These are phyloP conservation scores for Cheilosia variabilis DNA, from an alignment of 2,888 invertebrate genomes.

Conservation along the genomic window DNA sequence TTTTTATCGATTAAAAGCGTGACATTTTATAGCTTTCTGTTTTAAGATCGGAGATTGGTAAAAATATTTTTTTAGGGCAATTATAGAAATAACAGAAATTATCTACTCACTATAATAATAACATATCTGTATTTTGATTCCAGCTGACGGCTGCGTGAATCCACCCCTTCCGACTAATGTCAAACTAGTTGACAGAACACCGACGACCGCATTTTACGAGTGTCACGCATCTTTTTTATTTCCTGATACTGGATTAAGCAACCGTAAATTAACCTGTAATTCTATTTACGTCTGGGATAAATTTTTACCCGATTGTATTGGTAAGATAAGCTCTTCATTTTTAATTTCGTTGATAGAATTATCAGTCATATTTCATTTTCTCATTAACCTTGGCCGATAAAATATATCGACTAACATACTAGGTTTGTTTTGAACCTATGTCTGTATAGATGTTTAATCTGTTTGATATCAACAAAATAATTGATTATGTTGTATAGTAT, in stretches of 20 bases:
- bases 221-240: slow-evolving; percentile 89
- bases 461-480: neutral
- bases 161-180: slow-evolving; percentile 87
- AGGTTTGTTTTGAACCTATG: neutral
- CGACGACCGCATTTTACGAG: slow-evolving; percentile 87
- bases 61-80: no score
- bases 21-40: no score
- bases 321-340: slow-evolving; percentile 84
- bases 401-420: neutral
- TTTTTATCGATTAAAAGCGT: no score
- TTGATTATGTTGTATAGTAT: neutral
- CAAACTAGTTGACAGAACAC: slow-evolving; percentile 87
- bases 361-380: slow-evolving; percentile 26
- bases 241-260: slow-evolving; percentile 87
- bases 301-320: slow-evolving; percentile 86
- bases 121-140: slow-evolving; percentile 40
- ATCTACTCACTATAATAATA: neutral
- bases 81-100: no score
- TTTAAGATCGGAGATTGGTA: no score
- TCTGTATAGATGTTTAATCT: neutral
- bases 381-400: slow-evolving; percentile 7
- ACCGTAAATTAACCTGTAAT: slow-evolving; percentile 87
- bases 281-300: slow-evolving; percentile 88
- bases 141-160: slow-evolving; percentile 89
- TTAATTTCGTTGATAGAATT: neutral